Percentiles rank a stretch among this genome's conserved stretches.
phyloP scores from a whole-genome alignment of 2,113 vertebrate species.

The Copsychus sechellarum region DNA sequence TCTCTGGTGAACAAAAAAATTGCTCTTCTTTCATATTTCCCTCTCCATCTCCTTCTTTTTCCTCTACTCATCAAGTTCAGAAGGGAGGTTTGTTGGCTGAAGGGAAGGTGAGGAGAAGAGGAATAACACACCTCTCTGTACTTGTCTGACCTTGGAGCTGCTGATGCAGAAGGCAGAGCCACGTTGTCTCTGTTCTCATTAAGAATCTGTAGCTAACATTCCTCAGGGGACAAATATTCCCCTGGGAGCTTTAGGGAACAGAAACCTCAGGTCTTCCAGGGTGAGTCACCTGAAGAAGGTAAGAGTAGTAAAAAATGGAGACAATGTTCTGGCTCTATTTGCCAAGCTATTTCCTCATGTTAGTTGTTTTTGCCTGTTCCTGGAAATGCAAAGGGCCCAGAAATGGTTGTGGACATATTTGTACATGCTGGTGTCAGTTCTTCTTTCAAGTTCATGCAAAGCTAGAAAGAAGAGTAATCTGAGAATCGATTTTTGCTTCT shows the following conservation, averaged over 20 bases:
- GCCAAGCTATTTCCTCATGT: neutral
- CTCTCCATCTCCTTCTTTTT: neutral
- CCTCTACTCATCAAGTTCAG: neutral
- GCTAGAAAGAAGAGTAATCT: neutral
- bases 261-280: neutral
- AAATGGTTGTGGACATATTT: neutral
- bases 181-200: neutral
- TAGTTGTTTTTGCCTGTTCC: neutral
- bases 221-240: neutral
- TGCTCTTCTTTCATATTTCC: neutral
- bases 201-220: neutral
- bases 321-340: neutral
- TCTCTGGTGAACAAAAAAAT: neutral
- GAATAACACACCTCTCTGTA: neutral
- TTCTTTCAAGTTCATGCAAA: constrained; percentile 8
- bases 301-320: neutral
- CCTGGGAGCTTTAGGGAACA: neutral
- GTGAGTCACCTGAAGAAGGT: neutral
- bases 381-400: neutral
- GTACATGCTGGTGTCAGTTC: neutral
- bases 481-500: constrained; percentile 29
- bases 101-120: neutral
- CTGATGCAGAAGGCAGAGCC: neutral
- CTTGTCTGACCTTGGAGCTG: neutral
- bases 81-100: neutral